Base-by-base conservation (phyloP, 2,888 invertebrate species). In the Chrysolina oricalcia region DNA sequence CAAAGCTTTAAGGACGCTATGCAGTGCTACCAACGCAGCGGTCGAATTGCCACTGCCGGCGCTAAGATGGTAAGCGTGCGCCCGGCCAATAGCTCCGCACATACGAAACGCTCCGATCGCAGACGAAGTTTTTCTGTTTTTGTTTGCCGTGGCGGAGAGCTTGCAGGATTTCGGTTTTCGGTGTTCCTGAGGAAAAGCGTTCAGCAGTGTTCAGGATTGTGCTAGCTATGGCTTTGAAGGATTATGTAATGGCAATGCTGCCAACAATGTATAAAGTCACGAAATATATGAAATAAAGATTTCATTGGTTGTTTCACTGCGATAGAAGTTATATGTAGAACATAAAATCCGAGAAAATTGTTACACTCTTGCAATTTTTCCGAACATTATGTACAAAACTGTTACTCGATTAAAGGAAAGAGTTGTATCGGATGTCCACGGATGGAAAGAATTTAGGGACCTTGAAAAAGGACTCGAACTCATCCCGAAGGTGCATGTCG, bases 71-170 rank as follows among this genome's bases (percentile, higher is more conserved):
- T 79, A 82, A 81, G 83, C 84, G 83, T 82, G 82, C 83, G 83
- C 83, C 83, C 83, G 83, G 83, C 85, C 84, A 83, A 83, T 84
- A 80, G 85, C 83, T 83, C 84, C 82, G 80, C 76, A 78, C 70
- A 76, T 73, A 81, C 84, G 84, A 84, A 66, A 71, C 77, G 76
- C 74, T 56, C 80, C 85, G 85, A 85, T 80, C 80, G 81, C 80
- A 81, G 72, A 83, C 85, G 85, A 84, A 75, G 66, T 64, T 69
- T 46, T 75, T 56, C 50, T 23, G 64, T 75, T 72, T 75, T 75
- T 66, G 68, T 73, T 70, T 72, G 70, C 19, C 69, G 35, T n/a
- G 15, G 43, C 4, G 46, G 23, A 2, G 23, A 62, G 66, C 46
- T 48, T 66, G 4, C 15, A 56, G 23, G 59, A 35, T 17, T 59